Conservation (phyloP, 2,797 vertebrate species). For the Acanthurus leucopareius region DNA sequence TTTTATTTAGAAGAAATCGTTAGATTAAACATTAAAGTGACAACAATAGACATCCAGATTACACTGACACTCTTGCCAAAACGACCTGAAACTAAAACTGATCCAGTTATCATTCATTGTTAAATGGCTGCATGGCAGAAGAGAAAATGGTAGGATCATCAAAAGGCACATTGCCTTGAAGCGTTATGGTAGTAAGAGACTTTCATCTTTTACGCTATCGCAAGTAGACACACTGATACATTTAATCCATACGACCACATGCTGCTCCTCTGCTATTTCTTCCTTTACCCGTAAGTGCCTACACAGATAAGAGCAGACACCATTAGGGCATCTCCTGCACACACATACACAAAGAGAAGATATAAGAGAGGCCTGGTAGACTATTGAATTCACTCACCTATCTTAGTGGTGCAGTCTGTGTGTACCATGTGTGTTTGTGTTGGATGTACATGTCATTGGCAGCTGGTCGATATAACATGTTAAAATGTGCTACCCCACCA, state of each 20-base stretch:
- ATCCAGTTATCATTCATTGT: conserved; percentile 40
- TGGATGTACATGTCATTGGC: background rate
- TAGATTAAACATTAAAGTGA: conserved; percentile 7
- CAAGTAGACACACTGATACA: conserved; percentile 60
- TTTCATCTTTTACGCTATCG: conserved; percentile 62
- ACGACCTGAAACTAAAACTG: conserved; percentile 15
- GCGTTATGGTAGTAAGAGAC: conserved; percentile 46
- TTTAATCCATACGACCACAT: conserved; percentile 64
- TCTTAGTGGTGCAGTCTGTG: conserved; percentile 11
- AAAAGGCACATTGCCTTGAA: background rate
- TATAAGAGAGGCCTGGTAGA: conserved; percentile 25
- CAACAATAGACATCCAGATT: conserved; percentile 32
- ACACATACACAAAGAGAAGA: conserved; percentile 15
- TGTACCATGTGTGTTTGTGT: conserved; percentile 4
- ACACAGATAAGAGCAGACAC: conserved; percentile 64
- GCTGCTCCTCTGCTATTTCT: conserved; percentile 45
- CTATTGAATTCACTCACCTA: conserved; percentile 42
- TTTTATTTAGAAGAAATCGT: conserved; percentile 26
- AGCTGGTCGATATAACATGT: too few species aligned
- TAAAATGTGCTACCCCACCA: too few species aligned
- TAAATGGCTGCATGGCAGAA: conserved; percentile 37
- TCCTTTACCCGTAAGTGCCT: conserved; percentile 54
- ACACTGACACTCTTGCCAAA: conserved; percentile 13
- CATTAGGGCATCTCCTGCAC: conserved; percentile 43
- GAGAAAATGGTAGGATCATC: conserved; percentile 14